A percentile compares a stretch with the other conserved stretches of the same genome.
Evolutionary conservation across 2,113 vertebrate species (phyloP).

Genomic region (Chaetura pelagica): DNA sequence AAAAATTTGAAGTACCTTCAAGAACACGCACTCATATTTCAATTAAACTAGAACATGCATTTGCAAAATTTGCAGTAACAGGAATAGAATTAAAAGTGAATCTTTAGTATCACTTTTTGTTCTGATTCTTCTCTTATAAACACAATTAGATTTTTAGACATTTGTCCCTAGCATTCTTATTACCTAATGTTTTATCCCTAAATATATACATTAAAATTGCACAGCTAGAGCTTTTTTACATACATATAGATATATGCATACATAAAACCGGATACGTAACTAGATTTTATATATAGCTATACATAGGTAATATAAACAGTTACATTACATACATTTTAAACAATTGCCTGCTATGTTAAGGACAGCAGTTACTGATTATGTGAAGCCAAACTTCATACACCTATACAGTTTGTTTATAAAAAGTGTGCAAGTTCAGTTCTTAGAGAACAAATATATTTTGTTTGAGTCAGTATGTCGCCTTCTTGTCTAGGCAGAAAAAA

Average conservation of each 20-base stretch:
- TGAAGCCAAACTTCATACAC: slow-evolving; percentile 64
- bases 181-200: background rate
- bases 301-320: slow-evolving; percentile 51
- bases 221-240: background rate
- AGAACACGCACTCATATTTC: background rate
- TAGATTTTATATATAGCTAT: background rate
- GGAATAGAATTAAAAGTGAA: background rate
- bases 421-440: slow-evolving; percentile 71
- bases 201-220: background rate
- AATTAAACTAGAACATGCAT: background rate
- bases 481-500: slow-evolving; percentile 86
- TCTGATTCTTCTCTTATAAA: background rate
- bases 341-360: slow-evolving; percentile 55
- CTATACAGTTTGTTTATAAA: slow-evolving; percentile 77
- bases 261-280: background rate
- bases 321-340: slow-evolving; percentile 62
- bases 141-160: background rate
- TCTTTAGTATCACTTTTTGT: background rate
- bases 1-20: background rate
- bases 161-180: background rate
- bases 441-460: slow-evolving; percentile 78
- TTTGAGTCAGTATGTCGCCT: slow-evolving; percentile 85
- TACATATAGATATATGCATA: background rate
- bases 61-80: background rate
- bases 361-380: slow-evolving; percentile 74